Conservation (phyloP, 35 echinoderm and acorn worm species). For the Acanthaster planci region DNA sequence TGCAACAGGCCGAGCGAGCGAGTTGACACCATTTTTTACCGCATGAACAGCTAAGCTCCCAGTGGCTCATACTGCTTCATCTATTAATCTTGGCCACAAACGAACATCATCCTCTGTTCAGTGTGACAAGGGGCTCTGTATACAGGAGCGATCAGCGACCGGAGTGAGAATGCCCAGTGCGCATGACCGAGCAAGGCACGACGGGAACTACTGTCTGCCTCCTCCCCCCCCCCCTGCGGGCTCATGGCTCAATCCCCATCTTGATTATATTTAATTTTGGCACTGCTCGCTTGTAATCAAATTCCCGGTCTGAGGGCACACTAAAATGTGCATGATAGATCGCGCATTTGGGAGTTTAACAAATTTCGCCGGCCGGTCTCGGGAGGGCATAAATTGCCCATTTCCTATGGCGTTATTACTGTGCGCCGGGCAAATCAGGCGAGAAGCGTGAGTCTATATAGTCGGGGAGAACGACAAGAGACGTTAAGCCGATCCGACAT, state of each 20-base stretch:
- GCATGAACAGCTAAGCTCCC: not conserved
- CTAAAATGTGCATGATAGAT: constrained; percentile 23
- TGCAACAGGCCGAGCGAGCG: too few species aligned
- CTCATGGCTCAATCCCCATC: constrained; percentile 11
- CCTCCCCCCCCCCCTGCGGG: not conserved
- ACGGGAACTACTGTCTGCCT: not conserved
- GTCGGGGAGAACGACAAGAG: too few species aligned
- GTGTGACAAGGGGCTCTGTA: not conserved
- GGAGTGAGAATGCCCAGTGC: not conserved
- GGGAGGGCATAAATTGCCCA: constrained; percentile 16
- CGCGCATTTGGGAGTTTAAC: constrained; percentile 18
- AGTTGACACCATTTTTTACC: too few species aligned
- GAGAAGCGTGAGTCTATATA: not conserved
- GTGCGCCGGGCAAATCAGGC: not conserved
- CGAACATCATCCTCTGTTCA: not conserved
- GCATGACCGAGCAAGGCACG: constrained; percentile 19
- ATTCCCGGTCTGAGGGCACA: not conserved
- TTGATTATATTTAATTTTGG: constrained; percentile 28
- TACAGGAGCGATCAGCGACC: not conserved
- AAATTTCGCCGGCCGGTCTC: constrained; percentile 19
- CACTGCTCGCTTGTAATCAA: constrained; percentile 30
- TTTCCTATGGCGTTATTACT: constrained; percentile 28
- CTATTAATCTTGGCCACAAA: constrained; percentile 22
- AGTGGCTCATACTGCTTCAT: not conserved
- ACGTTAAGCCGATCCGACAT: too few species aligned